Base-by-base conservation (phyloP, 2,113 vertebrate genomes). In the Indri indri region DNA sequence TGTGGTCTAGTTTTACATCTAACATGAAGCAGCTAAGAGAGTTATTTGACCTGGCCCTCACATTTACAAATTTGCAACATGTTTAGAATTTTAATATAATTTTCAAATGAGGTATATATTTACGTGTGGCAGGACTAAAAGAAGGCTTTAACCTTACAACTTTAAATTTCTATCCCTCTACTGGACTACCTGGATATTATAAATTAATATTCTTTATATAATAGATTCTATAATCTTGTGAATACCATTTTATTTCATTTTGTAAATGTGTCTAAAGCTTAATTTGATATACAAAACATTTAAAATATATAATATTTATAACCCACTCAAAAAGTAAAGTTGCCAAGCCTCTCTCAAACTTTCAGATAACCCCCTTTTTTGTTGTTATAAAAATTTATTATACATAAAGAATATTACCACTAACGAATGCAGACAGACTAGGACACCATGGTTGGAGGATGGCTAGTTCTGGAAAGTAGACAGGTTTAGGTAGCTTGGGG, bases 331-430 rank as follows among this genome's bases (percentile, higher is more conserved):
- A 90, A 90, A 50, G 17, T 40, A 68, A 94, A 92, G 61, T 63
- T 81, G 30, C 45, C 10, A 94, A 65, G 23, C 18, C 5, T 63
- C 54, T 86, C 63, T 88, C 66, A 84, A 59, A 1, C 45, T 63
- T 73, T 90, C 71, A 65, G 66, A 59, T 80, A 42, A 37, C 3
- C 27, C 25, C 20, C 59, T 76, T 54, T 52, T 52, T 52, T 54
- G 18, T 54, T 54, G 98, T 97, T 98, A 99, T 98, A 99, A 99
- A 99, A 99, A 98, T 98, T 99, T 99, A 99, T 98, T 99, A 98
- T 98, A 98, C 97, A 98, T 98, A 98, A 97, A 98, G 98, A 98
- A 95, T 96, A 98, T 96, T 90, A 97, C 98, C 97, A 97, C 98
- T 98, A 98, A 97, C 52, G 94, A 98, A 96, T 74, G 90, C 92